These are phyloP conservation scores for Bombylius major DNA, from an alignment of 2,888 invertebrate genomes.

Conservation along the genomic window DNA sequence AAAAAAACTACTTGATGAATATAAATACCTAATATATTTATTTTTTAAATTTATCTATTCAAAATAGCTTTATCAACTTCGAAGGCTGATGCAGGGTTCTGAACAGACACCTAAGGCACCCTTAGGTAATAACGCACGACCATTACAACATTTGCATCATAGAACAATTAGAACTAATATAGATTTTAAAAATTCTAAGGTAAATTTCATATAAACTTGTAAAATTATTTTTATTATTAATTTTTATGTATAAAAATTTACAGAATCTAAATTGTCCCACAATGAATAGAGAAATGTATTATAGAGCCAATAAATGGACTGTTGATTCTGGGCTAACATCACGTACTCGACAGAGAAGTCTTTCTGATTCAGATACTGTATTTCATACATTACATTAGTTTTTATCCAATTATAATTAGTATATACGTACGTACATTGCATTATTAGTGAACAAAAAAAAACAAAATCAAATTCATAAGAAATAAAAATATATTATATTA, in stretches of 20 bases:
- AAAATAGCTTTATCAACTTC: constrained; percentile 66
- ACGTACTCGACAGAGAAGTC: constrained; percentile 29
- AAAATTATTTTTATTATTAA: too few species aligned
- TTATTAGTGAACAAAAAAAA: not conserved
- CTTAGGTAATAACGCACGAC: constrained; percentile 87
- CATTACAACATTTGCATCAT: constrained; percentile 83
- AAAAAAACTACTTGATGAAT: not conserved
- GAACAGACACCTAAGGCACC: constrained; percentile 77
- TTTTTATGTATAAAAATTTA: constrained; percentile 17
- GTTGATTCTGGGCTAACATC: constrained; percentile 33
- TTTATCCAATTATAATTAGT: not conserved
- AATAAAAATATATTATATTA: too few species aligned
- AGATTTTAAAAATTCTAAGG: constrained; percentile 68
- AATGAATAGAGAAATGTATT: constrained; percentile 82
- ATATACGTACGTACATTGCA: not conserved
- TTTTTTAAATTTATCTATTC: too few species aligned
- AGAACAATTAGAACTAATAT: constrained; percentile 94
- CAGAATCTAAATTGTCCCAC: constrained; percentile 67
- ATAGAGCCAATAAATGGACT: constrained; percentile 46
- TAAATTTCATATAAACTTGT: constrained; percentile 16
- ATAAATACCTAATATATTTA: not conserved
- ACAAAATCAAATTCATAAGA: not conserved
- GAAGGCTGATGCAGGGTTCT: constrained; percentile 82
- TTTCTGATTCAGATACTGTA: constrained; percentile 14
- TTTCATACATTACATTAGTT: constrained; percentile 14